A percentile compares a stretch with the other conserved stretches of the same genome.
Evolutionary conservation across 1,140 invertebrate species (phyloP).

Genomic region (Cotesia vestalis): DNA sequence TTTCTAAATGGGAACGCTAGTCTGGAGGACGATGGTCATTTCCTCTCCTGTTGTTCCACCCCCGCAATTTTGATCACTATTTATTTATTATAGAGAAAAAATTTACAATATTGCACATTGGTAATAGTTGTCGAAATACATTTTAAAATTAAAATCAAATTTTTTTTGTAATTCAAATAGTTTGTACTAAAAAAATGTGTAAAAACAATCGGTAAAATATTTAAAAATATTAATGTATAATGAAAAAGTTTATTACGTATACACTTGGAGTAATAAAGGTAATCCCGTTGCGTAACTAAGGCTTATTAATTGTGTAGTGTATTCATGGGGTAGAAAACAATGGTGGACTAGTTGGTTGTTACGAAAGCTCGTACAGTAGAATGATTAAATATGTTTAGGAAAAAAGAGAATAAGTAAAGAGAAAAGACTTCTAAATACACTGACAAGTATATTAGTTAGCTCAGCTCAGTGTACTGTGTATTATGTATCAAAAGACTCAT

Average conservation of each 20-base stretch:
- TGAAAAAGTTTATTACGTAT: neutral
- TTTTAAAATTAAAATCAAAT: neutral
- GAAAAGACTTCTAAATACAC: neutral
- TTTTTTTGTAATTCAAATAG: too few relatives aligned
- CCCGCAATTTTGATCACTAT: slow-evolving; percentile 22
- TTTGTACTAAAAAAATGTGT: too few relatives aligned
- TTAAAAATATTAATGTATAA: neutral
- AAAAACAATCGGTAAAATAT: too few relatives aligned
- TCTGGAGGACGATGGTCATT: slow-evolving; percentile 61
- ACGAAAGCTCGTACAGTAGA: slow-evolving; percentile 15
- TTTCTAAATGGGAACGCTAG: slow-evolving; percentile 58
- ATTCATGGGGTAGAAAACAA: slow-evolving; percentile 16
- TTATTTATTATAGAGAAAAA: neutral
- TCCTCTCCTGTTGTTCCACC: slow-evolving; percentile 49
- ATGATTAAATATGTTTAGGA: slow-evolving; percentile 16
- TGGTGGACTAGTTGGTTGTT: slow-evolving; percentile 22
- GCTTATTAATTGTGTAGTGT: slow-evolving; percentile 30
- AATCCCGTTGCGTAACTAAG: slow-evolving; percentile 12
- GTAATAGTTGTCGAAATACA: neutral
- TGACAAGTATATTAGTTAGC: too few relatives aligned
- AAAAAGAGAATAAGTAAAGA: neutral
- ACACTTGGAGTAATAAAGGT: slow-evolving; percentile 24
- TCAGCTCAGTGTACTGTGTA: too few relatives aligned
- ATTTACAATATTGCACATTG: neutral
- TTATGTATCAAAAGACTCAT: too few relatives aligned